Conservation (phyloP, 2,797 vertebrate species). For the Sebastes variabilis region DNA sequence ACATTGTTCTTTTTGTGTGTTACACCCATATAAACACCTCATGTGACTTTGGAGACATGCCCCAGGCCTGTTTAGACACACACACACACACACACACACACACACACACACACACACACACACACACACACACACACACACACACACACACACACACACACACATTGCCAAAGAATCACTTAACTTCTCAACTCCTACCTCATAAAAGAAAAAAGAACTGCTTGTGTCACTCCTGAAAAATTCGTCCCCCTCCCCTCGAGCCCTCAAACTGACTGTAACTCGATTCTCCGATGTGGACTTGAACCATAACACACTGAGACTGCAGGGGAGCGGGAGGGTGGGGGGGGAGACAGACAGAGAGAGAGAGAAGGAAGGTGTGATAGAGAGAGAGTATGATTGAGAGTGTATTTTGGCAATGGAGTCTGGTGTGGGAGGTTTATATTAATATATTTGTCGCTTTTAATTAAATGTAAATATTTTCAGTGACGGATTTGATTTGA, state of each 20-base stretch:
- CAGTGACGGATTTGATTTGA: slow-evolving; percentile 49
- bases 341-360: neutral
- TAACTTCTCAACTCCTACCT: slow-evolving; percentile 26
- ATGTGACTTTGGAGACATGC: neutral
- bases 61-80: slow-evolving; percentile 3
- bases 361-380: slow-evolving; percentile 2
- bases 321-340: slow-evolving; percentile 15
- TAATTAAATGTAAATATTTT: slow-evolving; percentile 70
- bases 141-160: no score
- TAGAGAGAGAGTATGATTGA: neutral
- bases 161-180: slow-evolving; percentile 22
- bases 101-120: neutral
- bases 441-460: slow-evolving; percentile 47
- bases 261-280: slow-evolving; percentile 68
- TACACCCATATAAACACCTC: slow-evolving; percentile 3
- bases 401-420: slow-evolving; percentile 69
- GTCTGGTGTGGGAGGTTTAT: slow-evolving; percentile 52
- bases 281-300: slow-evolving; percentile 57
- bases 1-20: neutral
- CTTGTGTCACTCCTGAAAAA: slow-evolving; percentile 69
- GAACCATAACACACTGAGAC: slow-evolving; percentile 58
- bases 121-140: no score
- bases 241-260: slow-evolving; percentile 42
- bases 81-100: neutral
- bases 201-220: slow-evolving; percentile 30